phyloP scores from a whole-genome alignment of 2,888 invertebrate genomes.

The Argyresthia albistria region DNA sequence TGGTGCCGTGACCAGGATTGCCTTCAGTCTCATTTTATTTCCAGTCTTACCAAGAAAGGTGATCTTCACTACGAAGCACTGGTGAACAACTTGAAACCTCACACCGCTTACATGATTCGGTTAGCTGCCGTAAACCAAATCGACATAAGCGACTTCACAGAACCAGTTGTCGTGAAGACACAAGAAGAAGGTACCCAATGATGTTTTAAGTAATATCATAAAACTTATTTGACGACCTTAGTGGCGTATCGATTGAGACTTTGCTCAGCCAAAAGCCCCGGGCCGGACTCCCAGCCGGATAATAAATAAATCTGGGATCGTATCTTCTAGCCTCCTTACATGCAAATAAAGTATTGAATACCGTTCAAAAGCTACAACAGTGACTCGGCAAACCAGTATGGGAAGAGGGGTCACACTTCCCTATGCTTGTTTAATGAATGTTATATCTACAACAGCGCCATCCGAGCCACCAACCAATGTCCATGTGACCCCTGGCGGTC shows the following conservation, averaged over 20 bases:
- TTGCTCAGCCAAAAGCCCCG: too few species aligned
- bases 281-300: too few species aligned
- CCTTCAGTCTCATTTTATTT: slow-evolving; percentile 7
- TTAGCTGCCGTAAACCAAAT: slow-evolving; percentile 89
- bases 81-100: slow-evolving; percentile 76
- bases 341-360: too few species aligned
- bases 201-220: too few species aligned
- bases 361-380: neutral
- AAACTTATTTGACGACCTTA: too few species aligned
- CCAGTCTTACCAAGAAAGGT: slow-evolving; percentile 53
- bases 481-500: slow-evolving; percentile 76
- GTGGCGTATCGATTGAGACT: too few species aligned
- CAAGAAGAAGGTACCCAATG: slow-evolving; percentile 91
- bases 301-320: too few species aligned
- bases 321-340: too few species aligned
- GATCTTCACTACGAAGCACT: slow-evolving; percentile 61
- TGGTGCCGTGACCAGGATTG: too few species aligned
- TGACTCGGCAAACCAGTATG: neutral
- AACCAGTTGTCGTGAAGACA: slow-evolving; percentile 83
- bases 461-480: slow-evolving; percentile 80
- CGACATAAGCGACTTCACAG: slow-evolving; percentile 83
- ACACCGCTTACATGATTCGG: slow-evolving; percentile 85
- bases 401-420: too few species aligned
- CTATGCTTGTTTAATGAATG: too few species aligned
- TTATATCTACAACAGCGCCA: slow-evolving; percentile 58